phyloP scores from a whole-genome alignment of 1,140 invertebrate species.

The Arion vulgaris region DNA sequence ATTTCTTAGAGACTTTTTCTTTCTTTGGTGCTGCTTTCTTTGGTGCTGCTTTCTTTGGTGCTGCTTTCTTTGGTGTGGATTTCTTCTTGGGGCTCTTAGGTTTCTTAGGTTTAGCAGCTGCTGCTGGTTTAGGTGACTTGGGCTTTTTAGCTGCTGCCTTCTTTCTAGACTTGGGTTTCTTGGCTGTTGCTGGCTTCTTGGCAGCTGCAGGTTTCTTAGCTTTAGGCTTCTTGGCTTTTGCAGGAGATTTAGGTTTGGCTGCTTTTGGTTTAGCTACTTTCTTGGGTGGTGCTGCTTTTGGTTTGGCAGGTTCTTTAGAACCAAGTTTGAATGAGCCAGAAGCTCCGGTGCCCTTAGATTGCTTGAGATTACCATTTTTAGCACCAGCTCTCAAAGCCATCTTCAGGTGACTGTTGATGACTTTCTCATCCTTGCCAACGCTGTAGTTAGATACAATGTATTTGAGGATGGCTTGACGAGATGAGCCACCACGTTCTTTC shows the following conservation, averaged over 20 bases:
- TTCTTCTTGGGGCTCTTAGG: conserved; percentile 31
- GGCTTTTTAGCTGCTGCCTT: not conserved
- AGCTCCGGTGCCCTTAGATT: conserved; percentile 66
- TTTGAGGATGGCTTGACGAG: conserved; percentile 66
- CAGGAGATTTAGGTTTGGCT: conserved; percentile 40
- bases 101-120: conserved; percentile 32
- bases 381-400: conserved; percentile 61
- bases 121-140: conserved; percentile 23
- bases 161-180: not conserved
- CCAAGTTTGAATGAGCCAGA: conserved; percentile 67
- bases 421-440: conserved; percentile 59
- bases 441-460: conserved; percentile 68
- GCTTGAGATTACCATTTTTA: conserved; percentile 59
- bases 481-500: conserved; percentile 62
- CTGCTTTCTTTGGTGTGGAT: conserved; percentile 19
- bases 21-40: conserved; percentile 34
- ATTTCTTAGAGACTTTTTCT: conserved; percentile 36
- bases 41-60: conserved; percentile 26
- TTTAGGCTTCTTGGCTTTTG: conserved; percentile 46
- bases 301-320: conserved; percentile 36
- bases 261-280: conserved; percentile 48
- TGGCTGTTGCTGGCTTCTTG: conserved; percentile 29
- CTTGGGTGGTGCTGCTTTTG: conserved; percentile 32
- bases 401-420: conserved; percentile 64
- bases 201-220: conserved; percentile 33